Evolutionary conservation across 2,797 vertebrate species (phyloP).

Genomic region (Morus bassanus): DNA sequence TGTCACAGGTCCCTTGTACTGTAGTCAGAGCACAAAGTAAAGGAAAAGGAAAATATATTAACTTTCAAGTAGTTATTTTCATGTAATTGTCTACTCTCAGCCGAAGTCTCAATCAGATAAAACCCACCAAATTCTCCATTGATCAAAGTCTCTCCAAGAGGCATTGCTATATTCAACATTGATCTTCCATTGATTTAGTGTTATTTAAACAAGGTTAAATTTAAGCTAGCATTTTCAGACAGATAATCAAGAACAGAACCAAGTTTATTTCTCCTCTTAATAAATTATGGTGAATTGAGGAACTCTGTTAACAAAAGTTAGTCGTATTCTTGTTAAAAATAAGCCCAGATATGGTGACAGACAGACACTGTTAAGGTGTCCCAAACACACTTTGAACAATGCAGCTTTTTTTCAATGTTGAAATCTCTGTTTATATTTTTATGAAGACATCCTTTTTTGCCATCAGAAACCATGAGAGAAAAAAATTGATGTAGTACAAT

Average conservation of each 20-base stretch:
- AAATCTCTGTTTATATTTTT: background rate
- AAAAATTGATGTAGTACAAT: background rate
- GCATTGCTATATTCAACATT: slow-evolving; percentile 50
- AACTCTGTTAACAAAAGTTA: background rate
- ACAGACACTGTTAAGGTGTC: background rate
- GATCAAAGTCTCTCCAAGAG: slow-evolving; percentile 45
- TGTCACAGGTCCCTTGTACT: background rate
- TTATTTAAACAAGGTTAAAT: slow-evolving; percentile 51
- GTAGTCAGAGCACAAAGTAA: background rate
- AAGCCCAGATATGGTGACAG: background rate
- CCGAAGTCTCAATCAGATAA: slow-evolving; percentile 39
- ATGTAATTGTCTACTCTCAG: slow-evolving; percentile 33
- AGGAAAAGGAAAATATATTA: slow-evolving; percentile 37
- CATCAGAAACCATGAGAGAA: background rate
- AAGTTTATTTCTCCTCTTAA: background rate
- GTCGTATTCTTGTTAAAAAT: background rate
- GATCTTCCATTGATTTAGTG: slow-evolving; percentile 58
- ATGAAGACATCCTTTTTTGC: background rate
- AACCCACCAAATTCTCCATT: slow-evolving; percentile 19
- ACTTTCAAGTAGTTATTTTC: slow-evolving; percentile 50
- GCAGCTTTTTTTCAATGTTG: background rate
- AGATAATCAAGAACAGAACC: background rate
- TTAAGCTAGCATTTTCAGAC: slow-evolving; percentile 37
- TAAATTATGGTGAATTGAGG: background rate
- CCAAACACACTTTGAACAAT: background rate